phyloP scores from a whole-genome alignment of 2,888 invertebrate genomes.

The Agriopis marginaria region DNA sequence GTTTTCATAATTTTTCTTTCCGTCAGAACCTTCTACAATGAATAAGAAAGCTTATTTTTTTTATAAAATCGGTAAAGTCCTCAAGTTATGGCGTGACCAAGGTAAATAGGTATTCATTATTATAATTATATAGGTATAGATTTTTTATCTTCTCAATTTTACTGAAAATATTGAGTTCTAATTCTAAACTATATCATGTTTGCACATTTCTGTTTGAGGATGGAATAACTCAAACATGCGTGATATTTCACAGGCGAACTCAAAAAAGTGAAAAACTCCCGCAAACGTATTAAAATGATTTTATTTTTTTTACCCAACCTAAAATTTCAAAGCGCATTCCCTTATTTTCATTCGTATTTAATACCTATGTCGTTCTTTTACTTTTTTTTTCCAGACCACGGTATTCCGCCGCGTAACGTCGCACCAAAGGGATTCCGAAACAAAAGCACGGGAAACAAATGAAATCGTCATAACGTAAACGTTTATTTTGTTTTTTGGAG shows the following conservation, averaged over 20 bases:
- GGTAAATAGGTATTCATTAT: no score
- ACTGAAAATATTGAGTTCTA: no score
- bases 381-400: not conserved
- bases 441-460: slow-evolving; percentile 6
- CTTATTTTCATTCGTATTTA: not conserved
- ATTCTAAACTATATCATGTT: not conserved
- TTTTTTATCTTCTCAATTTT: no score
- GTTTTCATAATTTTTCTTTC: no score
- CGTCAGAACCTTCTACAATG: no score
- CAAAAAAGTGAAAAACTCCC: not conserved
- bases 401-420: not conserved
- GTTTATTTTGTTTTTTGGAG: slow-evolving; percentile 6
- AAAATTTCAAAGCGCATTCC: slow-evolving; percentile 4
- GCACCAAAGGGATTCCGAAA: slow-evolving; percentile 2
- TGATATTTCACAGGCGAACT: no score
- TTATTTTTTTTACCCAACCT: not conserved
- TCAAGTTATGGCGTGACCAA: no score
- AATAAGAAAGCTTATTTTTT: no score
- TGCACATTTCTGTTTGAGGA: no score
- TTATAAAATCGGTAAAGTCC: no score
- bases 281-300: not conserved
- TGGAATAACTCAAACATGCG: no score
- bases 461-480: slow-evolving; percentile 11
- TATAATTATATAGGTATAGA: no score
- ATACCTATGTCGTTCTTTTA: not conserved